phyloP scores from a whole-genome alignment of 2,888 invertebrate genomes.

The Melanostoma mellinum region DNA sequence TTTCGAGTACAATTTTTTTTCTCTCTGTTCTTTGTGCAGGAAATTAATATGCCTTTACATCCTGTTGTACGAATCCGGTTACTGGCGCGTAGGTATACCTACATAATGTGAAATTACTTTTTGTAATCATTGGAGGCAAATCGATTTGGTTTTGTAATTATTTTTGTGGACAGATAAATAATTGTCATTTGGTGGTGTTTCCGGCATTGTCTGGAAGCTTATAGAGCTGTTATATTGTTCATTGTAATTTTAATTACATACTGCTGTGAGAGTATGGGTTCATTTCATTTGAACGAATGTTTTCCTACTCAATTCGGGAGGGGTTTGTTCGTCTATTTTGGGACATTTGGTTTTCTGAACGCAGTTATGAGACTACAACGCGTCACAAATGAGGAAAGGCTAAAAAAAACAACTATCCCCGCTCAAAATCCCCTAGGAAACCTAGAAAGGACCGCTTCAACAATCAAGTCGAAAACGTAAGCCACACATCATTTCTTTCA shows the following conservation, averaged over 20 bases:
- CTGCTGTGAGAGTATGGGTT: not conserved
- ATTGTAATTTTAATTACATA: not conserved
- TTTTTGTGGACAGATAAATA: constrained; percentile 30
- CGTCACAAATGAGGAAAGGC: too few species aligned
- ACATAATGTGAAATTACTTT: constrained; percentile 18
- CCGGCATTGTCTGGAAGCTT: constrained; percentile 9
- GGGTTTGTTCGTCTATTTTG: too few species aligned
- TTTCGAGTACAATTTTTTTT: constrained; percentile 1
- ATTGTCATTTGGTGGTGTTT: constrained; percentile 26
- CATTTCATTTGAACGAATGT: too few species aligned
- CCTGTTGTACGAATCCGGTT: constrained; percentile 41
- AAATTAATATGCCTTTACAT: constrained; percentile 59
- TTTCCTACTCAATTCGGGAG: too few species aligned
- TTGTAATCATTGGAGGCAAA: constrained; percentile 21
- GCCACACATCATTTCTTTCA: too few species aligned
- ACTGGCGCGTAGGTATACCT: constrained; percentile 4
- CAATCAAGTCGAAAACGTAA: too few species aligned
- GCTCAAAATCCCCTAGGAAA: too few species aligned
- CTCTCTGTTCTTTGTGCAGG: constrained; percentile 23
- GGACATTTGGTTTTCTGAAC: too few species aligned
- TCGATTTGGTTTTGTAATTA: constrained; percentile 51
- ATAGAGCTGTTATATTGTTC: not conserved
- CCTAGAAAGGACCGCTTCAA: too few species aligned
- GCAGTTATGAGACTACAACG: too few species aligned
- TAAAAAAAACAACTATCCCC: too few species aligned